phyloP scores from a whole-genome alignment of 2,113 vertebrate species.

The Perca fluviatilis region DNA sequence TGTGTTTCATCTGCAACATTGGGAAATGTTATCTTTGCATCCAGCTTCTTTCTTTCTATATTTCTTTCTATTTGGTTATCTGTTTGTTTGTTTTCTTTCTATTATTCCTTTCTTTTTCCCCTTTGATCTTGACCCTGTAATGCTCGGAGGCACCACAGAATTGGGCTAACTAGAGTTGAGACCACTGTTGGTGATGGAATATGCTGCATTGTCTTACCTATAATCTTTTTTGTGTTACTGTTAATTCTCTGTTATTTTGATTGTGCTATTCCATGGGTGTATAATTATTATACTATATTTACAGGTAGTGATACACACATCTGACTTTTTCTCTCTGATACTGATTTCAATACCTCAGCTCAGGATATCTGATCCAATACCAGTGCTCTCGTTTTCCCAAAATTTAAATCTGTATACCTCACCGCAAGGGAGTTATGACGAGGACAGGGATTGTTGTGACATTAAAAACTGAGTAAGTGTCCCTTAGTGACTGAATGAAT shows the following conservation, averaged over 20 bases:
- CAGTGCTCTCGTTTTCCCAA: neutral
- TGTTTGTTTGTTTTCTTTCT: neutral
- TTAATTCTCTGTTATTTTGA: neutral
- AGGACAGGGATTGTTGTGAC: neutral
- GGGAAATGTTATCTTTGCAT: neutral
- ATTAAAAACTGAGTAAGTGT: neutral
- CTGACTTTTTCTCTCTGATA: neutral
- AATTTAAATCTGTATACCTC: neutral
- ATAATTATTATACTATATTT: neutral
- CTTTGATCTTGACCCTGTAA: neutral
- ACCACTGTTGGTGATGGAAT: neutral
- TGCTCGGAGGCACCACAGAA: neutral
- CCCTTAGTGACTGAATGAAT: neutral
- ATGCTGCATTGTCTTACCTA: neutral
- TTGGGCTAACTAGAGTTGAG: neutral
- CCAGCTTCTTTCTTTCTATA: neutral
- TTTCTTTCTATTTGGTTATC: too few relatives aligned
- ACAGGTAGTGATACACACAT: neutral
- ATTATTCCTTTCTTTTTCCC: too few relatives aligned
- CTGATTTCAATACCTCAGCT: neutral
- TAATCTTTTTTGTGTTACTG: neutral
- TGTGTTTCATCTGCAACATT: slow-evolving; percentile 17
- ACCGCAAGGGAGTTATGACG: neutral
- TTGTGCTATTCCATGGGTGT: too few relatives aligned
- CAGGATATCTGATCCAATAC: neutral